Percentiles rank a stretch among this genome's conserved stretches.
Conservation (phyloP, 1,140 invertebrate species). For the Temnothorax curvispinosus region DNA sequence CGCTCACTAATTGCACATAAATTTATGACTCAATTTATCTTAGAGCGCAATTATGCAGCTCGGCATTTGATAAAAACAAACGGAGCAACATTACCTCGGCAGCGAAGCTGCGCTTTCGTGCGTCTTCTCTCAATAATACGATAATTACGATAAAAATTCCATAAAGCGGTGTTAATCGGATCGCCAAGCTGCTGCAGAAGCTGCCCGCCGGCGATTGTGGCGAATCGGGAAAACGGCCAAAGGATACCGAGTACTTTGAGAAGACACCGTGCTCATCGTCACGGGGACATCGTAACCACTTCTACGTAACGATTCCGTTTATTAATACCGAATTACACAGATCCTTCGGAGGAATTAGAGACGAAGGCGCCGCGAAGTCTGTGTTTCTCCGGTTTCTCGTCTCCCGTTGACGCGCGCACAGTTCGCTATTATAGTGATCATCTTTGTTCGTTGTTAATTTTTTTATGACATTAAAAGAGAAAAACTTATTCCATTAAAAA, state of each 20-base stretch:
- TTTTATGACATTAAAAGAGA: neutral
- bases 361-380: slow-evolving; percentile 62
- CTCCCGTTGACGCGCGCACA: neutral
- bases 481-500: neutral
- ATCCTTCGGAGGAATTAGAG: slow-evolving; percentile 34
- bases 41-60: neutral
- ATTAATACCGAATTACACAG: slow-evolving; percentile 65
- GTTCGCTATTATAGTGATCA: neutral
- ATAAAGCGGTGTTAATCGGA: slow-evolving; percentile 18
- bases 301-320: slow-evolving; percentile 12
- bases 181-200: slow-evolving; percentile 6
- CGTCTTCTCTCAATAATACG: neutral
- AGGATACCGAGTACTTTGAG: slow-evolving; percentile 9
- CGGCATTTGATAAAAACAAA: slow-evolving; percentile 21
- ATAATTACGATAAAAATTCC: slow-evolving; percentile 43
- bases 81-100: neutral
- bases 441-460: neutral
- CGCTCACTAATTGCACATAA: neutral
- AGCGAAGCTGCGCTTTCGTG: neutral
- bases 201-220: slow-evolving; percentile 3
- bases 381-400: neutral
- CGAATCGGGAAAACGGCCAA: neutral
- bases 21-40: slow-evolving; percentile 14
- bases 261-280: slow-evolving; percentile 12
- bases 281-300: neutral